Evolutionary conservation across 2,113 vertebrate genomes (phyloP).

Genomic region (Phaetusa simplex): DNA sequence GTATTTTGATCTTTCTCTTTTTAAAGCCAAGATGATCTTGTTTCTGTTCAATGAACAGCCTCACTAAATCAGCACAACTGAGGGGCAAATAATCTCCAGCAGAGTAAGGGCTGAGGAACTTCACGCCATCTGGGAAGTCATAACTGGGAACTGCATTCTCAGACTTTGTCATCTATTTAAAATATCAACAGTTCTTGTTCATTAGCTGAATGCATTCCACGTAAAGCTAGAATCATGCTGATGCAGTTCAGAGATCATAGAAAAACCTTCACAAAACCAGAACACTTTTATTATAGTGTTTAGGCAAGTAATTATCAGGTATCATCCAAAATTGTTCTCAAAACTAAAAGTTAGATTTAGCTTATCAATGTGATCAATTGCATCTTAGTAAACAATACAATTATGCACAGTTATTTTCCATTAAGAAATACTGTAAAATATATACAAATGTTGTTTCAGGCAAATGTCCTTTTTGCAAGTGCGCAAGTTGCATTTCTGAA

Average conservation of each 20-base stretch:
- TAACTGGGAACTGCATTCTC: neutral
- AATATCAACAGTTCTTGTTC: neutral
- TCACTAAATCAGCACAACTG: neutral
- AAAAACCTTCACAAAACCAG: conserved; percentile 14
- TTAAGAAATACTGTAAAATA: conserved; percentile 69
- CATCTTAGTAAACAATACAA: conserved; percentile 55
- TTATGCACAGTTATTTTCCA: conserved; percentile 31
- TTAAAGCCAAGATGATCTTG: neutral
- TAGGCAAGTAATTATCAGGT: neutral
- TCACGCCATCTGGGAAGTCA: neutral
- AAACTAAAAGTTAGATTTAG: conserved; percentile 37
- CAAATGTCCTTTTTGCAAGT: conserved; percentile 22
- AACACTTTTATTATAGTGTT: conserved; percentile 17
- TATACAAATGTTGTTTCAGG: conserved; percentile 49
- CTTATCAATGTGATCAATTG: conserved; percentile 31
- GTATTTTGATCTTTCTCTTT: neutral
- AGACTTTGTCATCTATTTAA: neutral
- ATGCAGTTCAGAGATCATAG: neutral
- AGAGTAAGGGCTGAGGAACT: neutral
- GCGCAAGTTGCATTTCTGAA: conserved; percentile 26
- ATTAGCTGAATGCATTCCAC: neutral
- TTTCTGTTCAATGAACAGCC: neutral
- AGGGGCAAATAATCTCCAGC: neutral
- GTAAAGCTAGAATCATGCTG: neutral
- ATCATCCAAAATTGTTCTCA: conserved; percentile 10